Percentiles rank a stretch among this genome's conserved stretches.
Conservation (phyloP, 1,140 invertebrate genomes). For the Neelides sp. region DNA sequence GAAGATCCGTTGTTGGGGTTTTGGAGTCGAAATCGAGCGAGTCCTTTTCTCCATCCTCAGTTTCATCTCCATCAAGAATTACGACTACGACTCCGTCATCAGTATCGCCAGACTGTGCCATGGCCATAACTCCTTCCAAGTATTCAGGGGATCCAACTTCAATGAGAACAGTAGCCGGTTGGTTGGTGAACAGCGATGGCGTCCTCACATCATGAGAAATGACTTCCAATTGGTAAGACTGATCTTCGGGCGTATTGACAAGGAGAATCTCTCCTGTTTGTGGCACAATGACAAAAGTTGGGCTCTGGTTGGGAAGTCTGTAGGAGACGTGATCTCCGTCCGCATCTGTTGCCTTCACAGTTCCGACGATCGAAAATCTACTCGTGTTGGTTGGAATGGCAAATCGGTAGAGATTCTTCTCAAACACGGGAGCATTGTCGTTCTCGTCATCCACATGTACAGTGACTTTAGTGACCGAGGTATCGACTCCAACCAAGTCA, state of each 20-base stretch:
- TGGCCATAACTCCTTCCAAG: conserved; percentile 34
- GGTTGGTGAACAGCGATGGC: conserved; percentile 51
- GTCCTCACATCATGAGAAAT: conserved; percentile 66
- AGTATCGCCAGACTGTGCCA: conserved; percentile 42
- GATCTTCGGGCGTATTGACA: conserved; percentile 49
- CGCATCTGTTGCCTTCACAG: conserved; percentile 64
- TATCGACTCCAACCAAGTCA: conserved; percentile 57
- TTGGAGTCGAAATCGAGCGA: conserved; percentile 9
- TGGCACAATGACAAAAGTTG: conserved; percentile 70
- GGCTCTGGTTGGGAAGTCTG: conserved; percentile 58
- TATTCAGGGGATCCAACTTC: conserved; percentile 51
- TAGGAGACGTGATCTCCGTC: conserved; percentile 79
- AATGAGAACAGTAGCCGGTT: conserved; percentile 58
- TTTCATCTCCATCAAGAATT: conserved; percentile 30
- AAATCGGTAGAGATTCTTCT: conserved; percentile 34
- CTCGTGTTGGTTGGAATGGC: conserved; percentile 46
- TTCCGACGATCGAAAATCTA: conserved; percentile 63
- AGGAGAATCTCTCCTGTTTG: conserved; percentile 79
- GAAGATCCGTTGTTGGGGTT: conserved; percentile 8
- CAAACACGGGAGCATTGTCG: conserved; percentile 53
- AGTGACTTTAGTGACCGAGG: conserved; percentile 54
- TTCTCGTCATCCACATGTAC: conserved; percentile 71
- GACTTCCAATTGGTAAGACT: conserved; percentile 46
- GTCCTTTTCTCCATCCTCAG: conserved; percentile 20
- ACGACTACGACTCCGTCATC: conserved; percentile 28